These are phyloP conservation scores for Leucoma salicis DNA, from an alignment of 2,888 invertebrate species.

Conservation along the genomic window DNA sequence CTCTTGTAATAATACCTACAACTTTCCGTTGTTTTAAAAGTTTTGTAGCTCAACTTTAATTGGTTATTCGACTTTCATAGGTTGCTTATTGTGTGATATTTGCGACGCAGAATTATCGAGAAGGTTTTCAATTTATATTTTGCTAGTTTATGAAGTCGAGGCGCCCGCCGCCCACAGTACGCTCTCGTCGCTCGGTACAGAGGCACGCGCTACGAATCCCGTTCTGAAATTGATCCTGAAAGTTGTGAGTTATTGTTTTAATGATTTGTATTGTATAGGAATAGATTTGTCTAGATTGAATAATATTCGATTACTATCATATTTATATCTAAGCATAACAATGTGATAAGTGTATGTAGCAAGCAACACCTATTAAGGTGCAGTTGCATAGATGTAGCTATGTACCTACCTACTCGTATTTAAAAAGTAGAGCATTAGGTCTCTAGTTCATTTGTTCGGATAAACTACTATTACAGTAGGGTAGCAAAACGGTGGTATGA, in stretches of 20 bases:
- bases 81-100: constrained; percentile 42
- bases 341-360: no score
- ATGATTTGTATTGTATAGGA: not conserved
- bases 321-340: no score
- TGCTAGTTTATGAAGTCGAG: no score
- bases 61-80: constrained; percentile 30
- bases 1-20: not conserved
- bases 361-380: no score
- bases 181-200: constrained; percentile 20
- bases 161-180: constrained; percentile 17
- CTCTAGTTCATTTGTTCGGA: no score
- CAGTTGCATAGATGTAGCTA: no score
- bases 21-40: not conserved
- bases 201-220: constrained; percentile 14
- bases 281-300: not conserved
- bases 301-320: not conserved
- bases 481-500: no score
- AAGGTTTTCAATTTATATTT: constrained; percentile 8
- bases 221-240: constrained; percentile 15
- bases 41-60: constrained; percentile 16
- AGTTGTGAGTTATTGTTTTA: constrained; percentile 20
- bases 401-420: no score
- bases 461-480: no score
- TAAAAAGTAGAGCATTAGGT: no score
- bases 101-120: constrained; percentile 35